Evolutionary conservation across 2,797 vertebrate species (phyloP), one percentile per base, ranked within the genome.

Genomic region (Hybognathus amarus): DNA sequence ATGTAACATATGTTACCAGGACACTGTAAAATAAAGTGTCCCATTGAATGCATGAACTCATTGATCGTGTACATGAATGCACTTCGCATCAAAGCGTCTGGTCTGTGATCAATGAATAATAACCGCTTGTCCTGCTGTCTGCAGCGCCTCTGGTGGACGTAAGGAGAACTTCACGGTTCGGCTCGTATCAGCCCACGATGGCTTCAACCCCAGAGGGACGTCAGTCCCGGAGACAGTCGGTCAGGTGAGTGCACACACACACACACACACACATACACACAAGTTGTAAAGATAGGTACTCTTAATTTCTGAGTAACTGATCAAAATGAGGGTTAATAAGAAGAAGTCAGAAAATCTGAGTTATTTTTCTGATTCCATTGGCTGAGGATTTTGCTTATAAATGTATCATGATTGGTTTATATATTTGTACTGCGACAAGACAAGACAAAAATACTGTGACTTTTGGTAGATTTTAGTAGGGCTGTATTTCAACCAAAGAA

Each of bases 161-260:
- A n/a, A 96, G 0, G 95, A 96, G 0, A 94, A 96, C 86, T 92
- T 97, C 83, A 92, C 91, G 8, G 8, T 97, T 97, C 69, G 96
- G 96, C 70, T 94, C 94, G 0, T 97, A 98, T 86, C 95, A 97
- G 90, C 97, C 97, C 81, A 95, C 95, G 0, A 5, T 96, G 89
- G 94, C 85, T 18, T 92, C 94, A 69, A 87, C 86, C 0, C 89
- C 92, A 1, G 94, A 96, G 85, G 94, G 94, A n/a, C 94, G 92
- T 5, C 94, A 90, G 36, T 92, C 94, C 2, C 95, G 94, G 63
- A 91, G 94, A 73, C 96, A 94, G 69, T 95, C 95, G 0, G 95
- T 95, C 90, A 96, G 96, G 97, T 98, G 88, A 12, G 87, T 18
- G 20, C 3, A 75, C 33, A 12, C 9, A 75, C 50, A 9, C 12